Evolutionary conservation across 2,113 vertebrate genomes (phyloP), one percentile per base, ranked within the genome.

Genomic region (Carettochelys insculpta): DNA sequence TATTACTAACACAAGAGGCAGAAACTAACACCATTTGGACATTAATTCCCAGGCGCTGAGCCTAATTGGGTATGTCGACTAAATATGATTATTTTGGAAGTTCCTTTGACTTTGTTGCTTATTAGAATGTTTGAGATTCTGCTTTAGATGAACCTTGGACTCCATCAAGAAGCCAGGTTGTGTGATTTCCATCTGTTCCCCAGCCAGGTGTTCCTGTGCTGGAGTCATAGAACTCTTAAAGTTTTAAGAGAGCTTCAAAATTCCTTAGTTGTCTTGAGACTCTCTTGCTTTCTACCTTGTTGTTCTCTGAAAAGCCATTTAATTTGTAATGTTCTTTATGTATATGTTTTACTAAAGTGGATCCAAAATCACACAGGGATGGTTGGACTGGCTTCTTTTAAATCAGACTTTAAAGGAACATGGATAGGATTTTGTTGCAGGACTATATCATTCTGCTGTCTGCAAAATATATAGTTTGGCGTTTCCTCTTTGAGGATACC

Each of bases 381-480:
- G 41, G 48, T 88, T 85, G 81, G 50, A 90, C 7, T 34, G 34
- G 91, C 56, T 83, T 80, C 77, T 86, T 95, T 94, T 90, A 85
- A 94, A 90, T 58, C 6, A 91, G 86, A 75, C 47, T 85, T 83
- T 56, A 83, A 29, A 90, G 34, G 82, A 88, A 84, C 77, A 73
- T 91, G 68, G 29, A 87, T 80, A 92, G 12, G 12, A 87, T 77
- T 34, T 82, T 82, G 75, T 91, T 45, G 83, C 75, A 75, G 51
- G 92, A 96, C 88, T 31, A 53, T n/a, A 41, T 73, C 25, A 1
- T 85, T 88, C 83, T 87, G 58, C 53, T 68, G 45, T 48, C 80
- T 75, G 48, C 78, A 48, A 95, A 88, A 51, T 34, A 73, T 53
- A 90, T 87, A n/a, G n/a, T 92, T 92, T 85, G 88, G 68, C 75